Percentiles rank a stretch among this genome's conserved stretches.
phyloP scores from a whole-genome alignment of 2,797 vertebrate genomes.

The Oreochromis mossambicus region DNA sequence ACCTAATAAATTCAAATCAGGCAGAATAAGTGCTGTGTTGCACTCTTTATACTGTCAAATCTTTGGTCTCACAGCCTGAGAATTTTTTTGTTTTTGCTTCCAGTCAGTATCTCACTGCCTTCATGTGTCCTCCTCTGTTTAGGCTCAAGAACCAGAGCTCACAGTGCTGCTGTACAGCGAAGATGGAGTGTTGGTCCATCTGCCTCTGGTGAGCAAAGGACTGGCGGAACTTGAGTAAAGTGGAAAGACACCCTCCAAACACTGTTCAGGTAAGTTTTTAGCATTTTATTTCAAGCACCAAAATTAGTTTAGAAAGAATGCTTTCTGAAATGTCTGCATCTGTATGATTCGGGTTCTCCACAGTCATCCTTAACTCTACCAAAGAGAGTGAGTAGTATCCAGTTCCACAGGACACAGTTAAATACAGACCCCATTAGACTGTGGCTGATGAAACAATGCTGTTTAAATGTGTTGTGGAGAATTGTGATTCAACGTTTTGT shows the following conservation, averaged over 20 bases:
- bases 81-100: background rate
- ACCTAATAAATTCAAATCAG: background rate
- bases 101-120: background rate
- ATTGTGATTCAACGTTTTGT: background rate
- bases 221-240: slow-evolving; percentile 79
- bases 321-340: background rate
- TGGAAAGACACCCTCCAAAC: accelerated
- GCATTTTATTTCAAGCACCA: background rate
- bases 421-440: background rate
- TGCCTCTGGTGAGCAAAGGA: slow-evolving; percentile 81
- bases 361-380: background rate
- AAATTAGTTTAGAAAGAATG: background rate
- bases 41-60: background rate
- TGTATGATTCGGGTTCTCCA: background rate
- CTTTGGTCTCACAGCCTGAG: background rate
- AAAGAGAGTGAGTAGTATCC: background rate
- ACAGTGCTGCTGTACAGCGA: slow-evolving; percentile 80
- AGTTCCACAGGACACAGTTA: background rate
- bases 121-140: background rate
- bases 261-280: background rate
- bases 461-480: background rate
- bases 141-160: slow-evolving; percentile 73
- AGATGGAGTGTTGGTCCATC: slow-evolving; percentile 72
- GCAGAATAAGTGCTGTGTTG: background rate
- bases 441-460: background rate